phyloP scores from a whole-genome alignment of 2,113 vertebrate genomes.

The Apodemus speciosus region DNA sequence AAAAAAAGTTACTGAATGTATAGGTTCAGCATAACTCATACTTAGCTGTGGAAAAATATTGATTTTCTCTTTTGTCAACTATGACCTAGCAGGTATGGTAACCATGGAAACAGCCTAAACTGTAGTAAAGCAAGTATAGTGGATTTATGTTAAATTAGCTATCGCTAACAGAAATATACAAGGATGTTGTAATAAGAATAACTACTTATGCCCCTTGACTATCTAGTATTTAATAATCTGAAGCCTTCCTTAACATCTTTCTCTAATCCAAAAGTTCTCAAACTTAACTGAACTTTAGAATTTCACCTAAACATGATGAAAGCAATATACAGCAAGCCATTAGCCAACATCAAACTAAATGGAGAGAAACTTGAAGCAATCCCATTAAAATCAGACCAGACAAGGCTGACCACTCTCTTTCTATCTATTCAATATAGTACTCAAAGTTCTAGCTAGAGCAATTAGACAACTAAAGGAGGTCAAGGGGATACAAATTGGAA shows the following conservation, averaged over 20 bases:
- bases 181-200: conserved; percentile 37
- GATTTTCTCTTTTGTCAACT: conserved; percentile 65
- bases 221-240: conserved; percentile 67
- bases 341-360: too few relatives aligned
- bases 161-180: conserved; percentile 45
- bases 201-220: conserved; percentile 29
- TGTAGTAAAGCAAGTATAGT: conserved; percentile 51
- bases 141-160: conserved; percentile 62
- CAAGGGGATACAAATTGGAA: too few relatives aligned
- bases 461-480: too few relatives aligned
- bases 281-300: conserved; percentile 2
- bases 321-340: too few relatives aligned
- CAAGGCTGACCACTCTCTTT: too few relatives aligned
- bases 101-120: conserved; percentile 56
- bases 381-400: too few relatives aligned
- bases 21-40: conserved; percentile 58
- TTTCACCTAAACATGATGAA: not conserved
- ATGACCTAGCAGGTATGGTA: conserved; percentile 57
- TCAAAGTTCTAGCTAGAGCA: too few relatives aligned
- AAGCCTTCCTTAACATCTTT: conserved; percentile 57
- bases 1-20: conserved; percentile 19
- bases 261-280: conserved; percentile 51
- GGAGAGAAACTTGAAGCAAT: too few relatives aligned
- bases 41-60: conserved; percentile 63
- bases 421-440: too few relatives aligned